These are phyloP conservation scores for Cricetomys ansorgei DNA, from an alignment of 2,113 vertebrate species.

Conservation along the genomic window DNA sequence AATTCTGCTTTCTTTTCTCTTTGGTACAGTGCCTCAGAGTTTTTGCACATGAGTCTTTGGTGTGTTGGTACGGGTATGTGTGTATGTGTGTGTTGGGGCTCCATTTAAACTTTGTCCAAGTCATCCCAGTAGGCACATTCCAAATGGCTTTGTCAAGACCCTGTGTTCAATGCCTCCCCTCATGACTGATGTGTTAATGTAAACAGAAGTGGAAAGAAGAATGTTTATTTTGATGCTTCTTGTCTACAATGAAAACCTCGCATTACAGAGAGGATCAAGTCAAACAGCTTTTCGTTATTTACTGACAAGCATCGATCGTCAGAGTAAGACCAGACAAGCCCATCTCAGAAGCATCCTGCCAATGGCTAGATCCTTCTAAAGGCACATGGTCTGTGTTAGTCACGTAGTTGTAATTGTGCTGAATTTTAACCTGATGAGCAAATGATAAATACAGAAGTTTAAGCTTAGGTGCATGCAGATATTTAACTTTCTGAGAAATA, in stretches of 20 bases:
- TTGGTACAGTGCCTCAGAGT: background rate
- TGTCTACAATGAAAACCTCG: background rate
- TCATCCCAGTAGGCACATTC: too few relatives aligned
- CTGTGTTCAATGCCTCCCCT: background rate
- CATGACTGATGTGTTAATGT: background rate
- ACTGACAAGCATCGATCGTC: too few relatives aligned
- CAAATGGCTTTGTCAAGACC: background rate
- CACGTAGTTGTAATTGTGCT: background rate
- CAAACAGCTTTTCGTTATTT: background rate
- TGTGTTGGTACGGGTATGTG: too few relatives aligned
- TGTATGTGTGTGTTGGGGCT: too few relatives aligned
- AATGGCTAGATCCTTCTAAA: background rate
- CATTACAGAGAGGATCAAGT: background rate
- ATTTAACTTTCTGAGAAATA: background rate
- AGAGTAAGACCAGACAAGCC: background rate
- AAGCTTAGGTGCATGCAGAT: background rate
- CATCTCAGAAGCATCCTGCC: background rate
- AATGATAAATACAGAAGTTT: background rate
- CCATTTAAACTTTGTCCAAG: background rate
- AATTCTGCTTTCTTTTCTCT: background rate
- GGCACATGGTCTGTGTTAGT: too few relatives aligned
- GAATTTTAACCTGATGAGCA: background rate
- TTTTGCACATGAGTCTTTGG: background rate
- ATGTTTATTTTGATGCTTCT: background rate
- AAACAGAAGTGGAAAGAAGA: background rate